Evolutionary conservation across 2,113 vertebrate genomes (phyloP).

Genomic region (Lampris megalopsis): DNA sequence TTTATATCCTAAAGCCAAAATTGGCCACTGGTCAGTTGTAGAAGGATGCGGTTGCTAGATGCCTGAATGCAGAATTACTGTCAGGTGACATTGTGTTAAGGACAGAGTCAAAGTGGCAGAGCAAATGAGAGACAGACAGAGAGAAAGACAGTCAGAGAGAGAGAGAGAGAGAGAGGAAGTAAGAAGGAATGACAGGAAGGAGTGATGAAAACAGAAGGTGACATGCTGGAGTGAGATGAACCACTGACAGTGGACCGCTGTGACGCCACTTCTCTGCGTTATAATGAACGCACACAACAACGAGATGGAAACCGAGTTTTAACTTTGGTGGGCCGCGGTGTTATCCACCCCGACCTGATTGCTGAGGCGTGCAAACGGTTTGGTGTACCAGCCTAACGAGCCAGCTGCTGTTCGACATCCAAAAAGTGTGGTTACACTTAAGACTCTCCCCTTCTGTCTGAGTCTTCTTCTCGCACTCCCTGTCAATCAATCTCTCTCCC

Average conservation of each 20-base stretch:
- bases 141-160: neutral
- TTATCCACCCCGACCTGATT: slow-evolving; percentile 24
- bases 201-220: slow-evolving; percentile 51
- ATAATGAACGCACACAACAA: slow-evolving; percentile 3
- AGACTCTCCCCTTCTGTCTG: neutral
- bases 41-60: neutral
- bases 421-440: slow-evolving; percentile 17
- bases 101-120: slow-evolving; percentile 29
- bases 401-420: slow-evolving; percentile 63
- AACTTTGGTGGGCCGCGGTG: neutral
- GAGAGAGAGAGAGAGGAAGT: neutral
- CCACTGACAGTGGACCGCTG: slow-evolving; percentile 1
- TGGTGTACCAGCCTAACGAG: slow-evolving; percentile 23
- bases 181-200: neutral
- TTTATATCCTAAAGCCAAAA: no score
- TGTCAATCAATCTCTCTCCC: neutral
- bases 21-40: no score
- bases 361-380: slow-evolving; percentile 45
- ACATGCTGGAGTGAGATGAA: slow-evolving; percentile 25
- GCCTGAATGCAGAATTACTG: slow-evolving; percentile 15
- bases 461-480: neutral
- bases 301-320: slow-evolving; percentile 20
- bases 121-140: neutral
- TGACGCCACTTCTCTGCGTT: slow-evolving; percentile 3
- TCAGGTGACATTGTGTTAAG: slow-evolving; percentile 28